Evolutionary conservation across 2,797 vertebrate species (phyloP), one percentile per base, ranked within the genome.

Genomic region (Telmatherina bonti): DNA sequence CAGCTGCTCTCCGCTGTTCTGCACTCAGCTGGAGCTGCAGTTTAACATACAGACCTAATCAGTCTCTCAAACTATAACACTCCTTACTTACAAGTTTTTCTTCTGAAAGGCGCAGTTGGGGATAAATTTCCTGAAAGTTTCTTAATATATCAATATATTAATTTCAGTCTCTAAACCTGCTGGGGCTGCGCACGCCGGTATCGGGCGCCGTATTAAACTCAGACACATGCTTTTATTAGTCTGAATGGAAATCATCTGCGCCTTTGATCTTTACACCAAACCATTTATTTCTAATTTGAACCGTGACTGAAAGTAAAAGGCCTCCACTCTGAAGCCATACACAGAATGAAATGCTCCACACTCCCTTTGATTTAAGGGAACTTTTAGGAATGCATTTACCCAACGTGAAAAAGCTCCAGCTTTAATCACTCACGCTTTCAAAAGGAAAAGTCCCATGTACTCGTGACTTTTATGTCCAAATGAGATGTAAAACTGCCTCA

Each of bases 301-400:
- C 74, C 60, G 52, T 79, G 74, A 83, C 76, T 15, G 24, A 55
- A 55, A 64, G 51, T 72, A 81, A 79, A 82, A 45, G 47, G 63
- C 64, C 67, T 70, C 24, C 24, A 51, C 55, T 43, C 72, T 60
- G 24, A 74, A 74, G 51, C 60, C 73, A 70, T 64, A 58, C 74
- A 79, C 83, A 67, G 83, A 79, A 81, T 54, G 26, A 76, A 87
- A 80, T 47, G 27, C 71, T 22, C 59, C 84, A 81, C 85, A 36
- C 63, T 73, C 57, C 62, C 67, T 85, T 83, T 82, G 67, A 84
- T 88, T 85, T 69, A 67, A 51, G 54, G 86, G 78, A 64, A 18
- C 74, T 63, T 87, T 60, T 62, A 61, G 55, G 27, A 68, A 74
- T 54, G 24, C 67, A 55, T 82, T 80, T 43, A 64, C 49, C 60